Evolutionary conservation across 2,888 invertebrate genomes (phyloP), one percentile per base, ranked within the genome.

Genomic region (Callimorpha dominula): DNA sequence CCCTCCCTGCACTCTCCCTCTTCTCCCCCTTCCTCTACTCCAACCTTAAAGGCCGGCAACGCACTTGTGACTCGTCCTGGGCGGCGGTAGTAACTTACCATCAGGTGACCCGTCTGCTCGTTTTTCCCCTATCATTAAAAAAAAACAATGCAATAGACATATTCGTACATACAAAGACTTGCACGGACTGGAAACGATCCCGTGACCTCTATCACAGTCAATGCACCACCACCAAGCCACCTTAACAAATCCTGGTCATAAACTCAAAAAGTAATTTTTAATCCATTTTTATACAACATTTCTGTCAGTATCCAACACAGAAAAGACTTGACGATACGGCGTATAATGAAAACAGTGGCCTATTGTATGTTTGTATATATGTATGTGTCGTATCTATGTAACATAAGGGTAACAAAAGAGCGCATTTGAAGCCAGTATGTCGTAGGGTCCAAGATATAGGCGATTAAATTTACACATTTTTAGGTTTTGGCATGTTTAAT

Each of bases 351-450:
- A 49, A 73, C 72, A 64, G 65, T n/a, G 31, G n/a, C 52, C 50
- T 17, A 65, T 73, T 66, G 63, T 73, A 20, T 64, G 62, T 66
- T 1, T 57, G 54, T 68, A 52, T 66, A 4, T 57, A 4, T 31
- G 31, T 31, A 46, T 65, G 54, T 57, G n/a, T 54, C 40, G 50
- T 65, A 40, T 43, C 31, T 66, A 67, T 63, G 70, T 64, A 50
- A 70, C 52, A 40, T 70, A 2, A 65, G 64, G 9, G 5, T 69
- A 65, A 82, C 81, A 84, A 82, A 70, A 60, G 74, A 31, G 63
- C 72, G 71, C 75, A 74, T 71, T 70, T 65, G 67, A 75, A 72
- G 74, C 68, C 72, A 43, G 17, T n/a, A 49, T 20, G 52, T 62
- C 12, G 67, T 9, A 12, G 0, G 69, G 72, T 31, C 0, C 63